These are phyloP conservation scores for Grantiella picta DNA, from an alignment of 2,113 vertebrate species.

Conservation along the genomic window DNA sequence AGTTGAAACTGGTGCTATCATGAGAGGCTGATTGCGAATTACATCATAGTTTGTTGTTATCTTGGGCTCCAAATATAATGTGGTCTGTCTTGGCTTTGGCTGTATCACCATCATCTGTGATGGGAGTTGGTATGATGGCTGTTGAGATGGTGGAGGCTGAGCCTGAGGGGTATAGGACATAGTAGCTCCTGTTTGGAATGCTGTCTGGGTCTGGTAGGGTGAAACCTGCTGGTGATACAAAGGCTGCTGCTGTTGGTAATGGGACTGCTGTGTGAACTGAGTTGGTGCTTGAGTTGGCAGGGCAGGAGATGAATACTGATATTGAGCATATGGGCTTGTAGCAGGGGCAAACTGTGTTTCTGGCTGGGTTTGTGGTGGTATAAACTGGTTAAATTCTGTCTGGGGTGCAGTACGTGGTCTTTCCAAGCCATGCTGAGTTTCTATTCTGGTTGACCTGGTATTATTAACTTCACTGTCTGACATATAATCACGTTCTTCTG, in stretches of 20 bases:
- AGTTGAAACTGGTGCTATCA: conserved; percentile 90
- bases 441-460: conserved; percentile 84
- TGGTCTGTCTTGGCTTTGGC: conserved; percentile 86
- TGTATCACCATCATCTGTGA: conserved; percentile 91
- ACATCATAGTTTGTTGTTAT: conserved; percentile 94
- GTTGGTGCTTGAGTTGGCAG: conserved; percentile 89
- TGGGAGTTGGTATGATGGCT: conserved; percentile 86
- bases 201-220: conserved; percentile 90
- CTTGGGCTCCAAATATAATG: conserved; percentile 91
- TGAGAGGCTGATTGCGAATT: conserved; percentile 90
- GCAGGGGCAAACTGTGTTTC: conserved; percentile 90
- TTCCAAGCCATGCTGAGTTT: conserved; percentile 84
- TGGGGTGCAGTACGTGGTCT: conserved; percentile 93
- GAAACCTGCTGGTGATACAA: conserved; percentile 92
- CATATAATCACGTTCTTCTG: conserved; percentile 98
- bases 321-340: conserved; percentile 90
- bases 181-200: conserved; percentile 90
- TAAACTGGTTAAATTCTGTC: conserved; percentile 92
- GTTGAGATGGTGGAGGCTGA: conserved; percentile 81
- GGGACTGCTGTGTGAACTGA: conserved; percentile 88
- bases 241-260: conserved; percentile 89
- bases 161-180: conserved; percentile 89
- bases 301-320: conserved; percentile 86
- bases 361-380: conserved; percentile 91
- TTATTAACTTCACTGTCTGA: conserved; percentile 98